Conservation (phyloP, 2,113 vertebrate species). For the Gopherus flavomarginatus region DNA sequence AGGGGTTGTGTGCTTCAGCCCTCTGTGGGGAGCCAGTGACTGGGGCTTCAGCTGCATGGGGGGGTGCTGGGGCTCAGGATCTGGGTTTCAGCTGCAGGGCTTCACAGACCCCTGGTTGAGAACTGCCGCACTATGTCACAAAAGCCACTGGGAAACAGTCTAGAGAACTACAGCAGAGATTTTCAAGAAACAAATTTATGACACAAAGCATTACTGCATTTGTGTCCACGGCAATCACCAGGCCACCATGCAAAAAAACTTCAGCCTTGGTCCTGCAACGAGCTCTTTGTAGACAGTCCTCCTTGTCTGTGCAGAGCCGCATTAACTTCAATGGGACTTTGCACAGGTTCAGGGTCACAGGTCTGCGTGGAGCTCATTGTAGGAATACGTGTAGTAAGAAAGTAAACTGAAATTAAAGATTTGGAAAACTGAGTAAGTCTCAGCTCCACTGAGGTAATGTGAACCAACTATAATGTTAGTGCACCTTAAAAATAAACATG, state of each 20-base stretch:
- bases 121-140: not conserved
- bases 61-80: no score
- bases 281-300: not conserved
- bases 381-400: not conserved
- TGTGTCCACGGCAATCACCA: not conserved
- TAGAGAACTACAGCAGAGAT: not conserved
- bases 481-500: not conserved
- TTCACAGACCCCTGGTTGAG: no score
- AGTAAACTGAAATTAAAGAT: not conserved
- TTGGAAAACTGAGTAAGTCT: not conserved
- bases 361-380: rapidly evolving
- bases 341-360: not conserved
- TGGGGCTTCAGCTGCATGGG: no score
- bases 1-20: no score
- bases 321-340: not conserved
- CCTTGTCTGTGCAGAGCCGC: not conserved
- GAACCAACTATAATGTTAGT: not conserved
- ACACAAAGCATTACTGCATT: no score
- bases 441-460: not conserved
- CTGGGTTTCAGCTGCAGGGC: no score
- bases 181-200: not conserved
- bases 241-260: not conserved
- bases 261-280: not conserved
- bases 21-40: no score
- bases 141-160: not conserved